Evolutionary conservation across 2,113 vertebrate species (phyloP), one percentile per base, ranked within the genome.

Genomic region (Fulica atra): DNA sequence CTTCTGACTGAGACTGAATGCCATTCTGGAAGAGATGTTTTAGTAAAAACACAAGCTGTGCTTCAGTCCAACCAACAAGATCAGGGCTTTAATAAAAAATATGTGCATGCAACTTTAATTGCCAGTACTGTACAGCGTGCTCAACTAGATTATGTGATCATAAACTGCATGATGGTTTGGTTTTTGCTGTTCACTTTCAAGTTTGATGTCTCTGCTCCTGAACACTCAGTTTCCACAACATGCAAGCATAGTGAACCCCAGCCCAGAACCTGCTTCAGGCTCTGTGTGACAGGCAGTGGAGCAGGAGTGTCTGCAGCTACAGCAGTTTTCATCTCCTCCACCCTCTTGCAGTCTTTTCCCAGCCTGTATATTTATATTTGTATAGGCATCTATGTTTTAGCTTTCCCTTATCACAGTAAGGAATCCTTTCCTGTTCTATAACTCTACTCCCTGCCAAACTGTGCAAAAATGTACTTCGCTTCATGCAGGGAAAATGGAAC

Each of bases 1-100:
- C 64, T 92, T 88, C 64, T 60, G 26, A 31, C 9, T 35, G 72
- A 82, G 50, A 25, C 68, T 57, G 51, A 68, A 48, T 86, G 42
- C 21, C 2, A 1, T 63, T 81, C 54, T 73, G 50, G 40, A 94
- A 88, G 59, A 53, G 42, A 9, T 0, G 3, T 82, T 90, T 94
- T 54, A 53, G 46, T 53, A 46, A 80, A 92, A 95, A 68, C 51
- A 92, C 25, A 56, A 89, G 28, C 65, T 86, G 42, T 92, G 19
- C 81, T 74, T 92, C 60, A 64, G 65, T n/a, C 69, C 91, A 79
- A 86, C 40, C 2, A 4, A 46, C 14, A 74, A 64, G 40, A 85
- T 72, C 21, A 59, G 36, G 31, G n/a, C 44, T 93, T 86, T 92
- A 66, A 71, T 46, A 26, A 51, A 42, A 70, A 59, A 10, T 16